phyloP scores from a whole-genome alignment of 2,888 invertebrate species.

The Cephus sareptanus region DNA sequence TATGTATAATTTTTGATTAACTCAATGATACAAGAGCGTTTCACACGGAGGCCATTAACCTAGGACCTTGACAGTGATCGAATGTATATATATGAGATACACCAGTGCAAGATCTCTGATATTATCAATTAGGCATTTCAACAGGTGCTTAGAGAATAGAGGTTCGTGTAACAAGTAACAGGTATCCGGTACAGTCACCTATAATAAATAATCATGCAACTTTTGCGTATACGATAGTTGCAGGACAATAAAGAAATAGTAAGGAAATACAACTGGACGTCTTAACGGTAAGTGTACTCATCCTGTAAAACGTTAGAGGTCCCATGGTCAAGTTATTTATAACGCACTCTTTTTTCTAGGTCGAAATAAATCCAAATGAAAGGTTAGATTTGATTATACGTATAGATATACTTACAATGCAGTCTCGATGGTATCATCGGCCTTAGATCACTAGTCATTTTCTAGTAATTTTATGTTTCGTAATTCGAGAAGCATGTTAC shows the following conservation, averaged over 20 bases:
- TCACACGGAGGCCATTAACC: background rate
- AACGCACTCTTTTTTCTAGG: background rate
- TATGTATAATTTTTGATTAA: background rate
- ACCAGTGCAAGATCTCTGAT: background rate
- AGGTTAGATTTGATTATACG: background rate
- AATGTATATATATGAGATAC: background rate
- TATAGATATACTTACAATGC: background rate
- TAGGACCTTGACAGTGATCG: background rate
- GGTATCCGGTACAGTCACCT: background rate
- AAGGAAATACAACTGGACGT: background rate
- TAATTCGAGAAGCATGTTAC: background rate
- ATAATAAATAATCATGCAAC: background rate
- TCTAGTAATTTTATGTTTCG: background rate
- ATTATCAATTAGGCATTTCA: conserved; percentile 2
- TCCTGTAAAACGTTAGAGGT: background rate
- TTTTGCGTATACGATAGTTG: background rate
- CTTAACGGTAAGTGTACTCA: background rate
- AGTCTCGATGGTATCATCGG: background rate
- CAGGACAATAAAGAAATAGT: background rate
- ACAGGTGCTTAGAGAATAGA: background rate
- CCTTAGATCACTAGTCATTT: background rate
- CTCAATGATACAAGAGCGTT: background rate
- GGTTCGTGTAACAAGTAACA: background rate
- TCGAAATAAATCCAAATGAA: background rate
- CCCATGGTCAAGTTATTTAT: background rate